phyloP scores from a whole-genome alignment of 1,140 invertebrate genomes.

The Eupristina koningsbergeri region DNA sequence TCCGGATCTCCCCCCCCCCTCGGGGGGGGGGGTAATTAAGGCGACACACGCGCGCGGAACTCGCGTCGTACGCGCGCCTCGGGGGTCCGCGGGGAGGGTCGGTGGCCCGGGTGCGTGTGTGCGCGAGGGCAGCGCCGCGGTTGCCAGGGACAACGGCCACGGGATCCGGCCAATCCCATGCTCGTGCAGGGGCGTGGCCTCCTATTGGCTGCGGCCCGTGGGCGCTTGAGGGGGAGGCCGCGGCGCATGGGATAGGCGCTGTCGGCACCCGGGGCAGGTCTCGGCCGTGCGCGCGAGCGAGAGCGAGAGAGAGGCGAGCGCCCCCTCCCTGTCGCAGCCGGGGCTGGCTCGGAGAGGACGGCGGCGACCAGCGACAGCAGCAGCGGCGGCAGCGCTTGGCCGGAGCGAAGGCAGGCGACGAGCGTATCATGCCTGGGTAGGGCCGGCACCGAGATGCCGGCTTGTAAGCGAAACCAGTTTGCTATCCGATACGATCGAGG shows the following conservation, averaged over 20 bases:
- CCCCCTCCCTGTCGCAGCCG: background rate
- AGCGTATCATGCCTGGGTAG: constrained; percentile 73
- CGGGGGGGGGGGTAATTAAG: constrained; percentile 69
- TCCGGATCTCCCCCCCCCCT: background rate
- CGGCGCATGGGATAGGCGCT: constrained; percentile 21
- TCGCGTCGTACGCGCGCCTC: constrained; percentile 42
- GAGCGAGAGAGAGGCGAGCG: constrained; percentile 41
- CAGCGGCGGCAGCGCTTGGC: background rate
- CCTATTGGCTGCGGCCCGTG: constrained; percentile 59
- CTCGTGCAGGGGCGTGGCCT: constrained; percentile 65
- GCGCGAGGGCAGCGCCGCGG: constrained; percentile 48
- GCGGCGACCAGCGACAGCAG: background rate
- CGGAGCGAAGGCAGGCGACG: constrained; percentile 55
- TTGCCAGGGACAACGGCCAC: constrained; percentile 67
- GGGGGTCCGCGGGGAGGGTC: constrained; percentile 15
- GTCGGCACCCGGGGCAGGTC: background rate
- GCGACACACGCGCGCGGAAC: constrained; percentile 38
- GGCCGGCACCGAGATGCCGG: constrained; percentile 71
- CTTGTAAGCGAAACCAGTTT: constrained; percentile 74
- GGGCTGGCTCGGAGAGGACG: background rate
- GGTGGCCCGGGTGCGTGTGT: background rate
- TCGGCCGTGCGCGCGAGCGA: constrained; percentile 51
- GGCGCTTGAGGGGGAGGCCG: constrained; percentile 6
- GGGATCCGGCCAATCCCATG: constrained; percentile 69
- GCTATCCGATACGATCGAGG: constrained; percentile 74